These are phyloP conservation scores for Montipora sp. DNA, from an alignment of 64 coral and sea anemone species.

Conservation along the genomic window DNA sequence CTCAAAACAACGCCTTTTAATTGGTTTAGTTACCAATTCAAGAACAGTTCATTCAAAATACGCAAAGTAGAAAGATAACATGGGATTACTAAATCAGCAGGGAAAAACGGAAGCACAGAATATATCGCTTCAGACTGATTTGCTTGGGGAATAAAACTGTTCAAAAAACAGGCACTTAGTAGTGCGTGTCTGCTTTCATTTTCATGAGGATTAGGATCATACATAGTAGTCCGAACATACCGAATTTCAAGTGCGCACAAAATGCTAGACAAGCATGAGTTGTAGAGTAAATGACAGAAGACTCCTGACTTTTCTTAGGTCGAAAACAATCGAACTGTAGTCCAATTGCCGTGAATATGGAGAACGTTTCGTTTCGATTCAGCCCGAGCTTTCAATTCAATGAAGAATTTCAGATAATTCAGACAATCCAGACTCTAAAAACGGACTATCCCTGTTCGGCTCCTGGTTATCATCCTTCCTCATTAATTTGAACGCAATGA, in stretches of 20 bases:
- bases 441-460: not conserved
- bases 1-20: slow-evolving; percentile 51
- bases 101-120: slow-evolving; percentile 17
- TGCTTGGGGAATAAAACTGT: not conserved
- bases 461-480: not conserved
- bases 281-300: no score
- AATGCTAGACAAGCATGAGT: not conserved
- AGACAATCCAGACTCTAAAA: no score
- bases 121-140: not conserved
- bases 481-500: not conserved
- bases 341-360: no score
- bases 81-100: slow-evolving; percentile 7
- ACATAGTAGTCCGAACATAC: no score
- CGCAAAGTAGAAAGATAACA: not conserved
- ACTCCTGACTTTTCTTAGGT: no score
- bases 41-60: slow-evolving; percentile 16
- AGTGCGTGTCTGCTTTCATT: not conserved
- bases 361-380: no score
- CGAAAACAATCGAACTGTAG: no score
- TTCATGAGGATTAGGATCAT: no score
- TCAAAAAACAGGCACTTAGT: not conserved
- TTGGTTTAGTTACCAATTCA: slow-evolving; percentile 55
- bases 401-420: no score
- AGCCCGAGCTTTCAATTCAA: no score
- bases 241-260: no score